Percentiles rank a stretch among this genome's conserved stretches.
These are phyloP conservation scores for Scelioninae gen. 1 DNA, from an alignment of 2,888 invertebrate species.

Conservation along the genomic window DNA sequence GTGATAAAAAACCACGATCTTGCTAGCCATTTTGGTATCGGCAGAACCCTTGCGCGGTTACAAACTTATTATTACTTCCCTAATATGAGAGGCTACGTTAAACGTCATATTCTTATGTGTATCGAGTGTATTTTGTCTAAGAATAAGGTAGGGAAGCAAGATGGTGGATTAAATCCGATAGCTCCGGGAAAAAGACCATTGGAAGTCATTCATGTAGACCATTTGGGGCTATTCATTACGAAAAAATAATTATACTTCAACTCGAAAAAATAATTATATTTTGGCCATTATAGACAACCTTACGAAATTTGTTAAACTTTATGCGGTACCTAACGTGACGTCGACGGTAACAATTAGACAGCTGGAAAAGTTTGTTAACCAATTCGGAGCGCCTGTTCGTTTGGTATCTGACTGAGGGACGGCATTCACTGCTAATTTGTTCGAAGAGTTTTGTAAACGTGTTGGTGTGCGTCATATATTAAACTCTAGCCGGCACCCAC, in stretches of 20 bases:
- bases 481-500: slow-evolving; percentile 31
- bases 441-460: slow-evolving; percentile 52
- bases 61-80: slow-evolving; percentile 17
- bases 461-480: slow-evolving; percentile 39
- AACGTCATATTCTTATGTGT: slow-evolving; percentile 9
- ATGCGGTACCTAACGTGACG: slow-evolving; percentile 12
- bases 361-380: slow-evolving; percentile 41
- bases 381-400: slow-evolving; percentile 58
- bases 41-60: slow-evolving; percentile 47
- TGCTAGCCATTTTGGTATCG: slow-evolving; percentile 68
- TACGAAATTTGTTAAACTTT: slow-evolving; percentile 29
- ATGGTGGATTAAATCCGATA: neutral
- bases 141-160: slow-evolving; percentile 4
- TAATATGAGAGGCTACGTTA: neutral
- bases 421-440: slow-evolving; percentile 56
- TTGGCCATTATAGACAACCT: slow-evolving; percentile 2
- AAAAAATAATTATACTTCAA: too few species aligned
- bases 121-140: slow-evolving; percentile 3
- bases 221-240: slow-evolving; percentile 1
- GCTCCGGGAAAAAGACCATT: slow-evolving; percentile 2
- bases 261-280: neutral
- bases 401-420: slow-evolving; percentile 67
- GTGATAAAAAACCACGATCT: slow-evolving; percentile 65
- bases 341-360: slow-evolving; percentile 24
- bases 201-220: neutral